These are phyloP conservation scores for Misgurnus anguillicaudatus DNA, from an alignment of 2,113 vertebrate genomes.

Conservation along the genomic window DNA sequence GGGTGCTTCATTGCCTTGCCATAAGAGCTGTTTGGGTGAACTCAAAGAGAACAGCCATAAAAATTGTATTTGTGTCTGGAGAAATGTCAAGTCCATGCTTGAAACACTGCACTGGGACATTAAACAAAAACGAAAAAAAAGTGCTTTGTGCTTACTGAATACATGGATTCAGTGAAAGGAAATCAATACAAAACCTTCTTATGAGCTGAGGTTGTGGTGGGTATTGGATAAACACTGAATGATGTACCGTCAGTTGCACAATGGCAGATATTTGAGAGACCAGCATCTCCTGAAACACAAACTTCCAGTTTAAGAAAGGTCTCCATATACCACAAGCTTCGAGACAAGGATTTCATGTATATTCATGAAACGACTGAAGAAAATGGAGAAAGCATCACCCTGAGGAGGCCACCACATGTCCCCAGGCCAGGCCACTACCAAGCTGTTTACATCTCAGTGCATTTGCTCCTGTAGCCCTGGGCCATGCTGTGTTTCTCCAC, in stretches of 20 bases:
- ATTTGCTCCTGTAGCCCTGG: slow-evolving; percentile 36
- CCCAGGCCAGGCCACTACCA: slow-evolving; percentile 48
- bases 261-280: slow-evolving; percentile 5
- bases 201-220: slow-evolving; percentile 53
- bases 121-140: slow-evolving; percentile 57
- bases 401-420: slow-evolving; percentile 26
- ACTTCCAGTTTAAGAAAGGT: neutral
- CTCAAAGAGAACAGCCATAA: slow-evolving; percentile 22
- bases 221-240: slow-evolving; percentile 57
- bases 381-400: slow-evolving; percentile 60
- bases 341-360: slow-evolving; percentile 13
- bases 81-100: slow-evolving; percentile 33
- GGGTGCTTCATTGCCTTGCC: slow-evolving; percentile 9
- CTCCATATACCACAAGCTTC: neutral
- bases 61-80: slow-evolving; percentile 42
- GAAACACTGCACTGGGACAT: slow-evolving; percentile 31
- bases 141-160: slow-evolving; percentile 68
- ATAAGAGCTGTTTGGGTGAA: neutral
- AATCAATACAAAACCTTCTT: slow-evolving; percentile 71
- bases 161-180: slow-evolving; percentile 62
- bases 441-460: slow-evolving; percentile 56
- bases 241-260: slow-evolving; percentile 38
- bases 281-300: neutral
- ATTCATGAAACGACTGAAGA: slow-evolving; percentile 65
- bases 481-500: slow-evolving; percentile 24